A percentile compares a stretch with the other conserved stretches of the same genome.
phyloP scores from a whole-genome alignment of 2,888 invertebrate species.

The Smittia sp. region DNA sequence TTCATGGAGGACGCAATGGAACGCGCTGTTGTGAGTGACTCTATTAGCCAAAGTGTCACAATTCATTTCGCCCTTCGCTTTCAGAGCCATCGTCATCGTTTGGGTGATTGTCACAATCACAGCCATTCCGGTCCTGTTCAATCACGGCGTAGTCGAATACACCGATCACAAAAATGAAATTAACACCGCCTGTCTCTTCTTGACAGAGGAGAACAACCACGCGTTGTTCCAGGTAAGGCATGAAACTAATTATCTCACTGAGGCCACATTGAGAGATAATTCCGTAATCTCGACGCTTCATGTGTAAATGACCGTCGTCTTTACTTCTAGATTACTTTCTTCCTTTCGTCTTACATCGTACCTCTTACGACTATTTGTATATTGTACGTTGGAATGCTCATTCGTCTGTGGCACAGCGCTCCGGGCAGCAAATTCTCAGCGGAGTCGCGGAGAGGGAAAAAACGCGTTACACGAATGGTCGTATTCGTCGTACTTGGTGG shows the following conservation, averaged over 20 bases:
- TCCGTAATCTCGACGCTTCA: neutral
- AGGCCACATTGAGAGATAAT: neutral
- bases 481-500: conserved; percentile 73
- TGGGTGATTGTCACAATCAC: conserved; percentile 72
- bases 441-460: conserved; percentile 73
- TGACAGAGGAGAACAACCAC: conserved; percentile 60
- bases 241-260: neutral
- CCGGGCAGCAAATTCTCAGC: conserved; percentile 74
- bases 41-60: neutral
- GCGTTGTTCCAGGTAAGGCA: conserved; percentile 56
- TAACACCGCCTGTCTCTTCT: conserved; percentile 68
- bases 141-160: conserved; percentile 66
- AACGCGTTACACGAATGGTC: conserved; percentile 86
- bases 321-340: conserved; percentile 70
- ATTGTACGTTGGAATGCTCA: conserved; percentile 85
- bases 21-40: conserved; percentile 61
- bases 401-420: conserved; percentile 78
- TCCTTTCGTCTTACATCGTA: conserved; percentile 79
- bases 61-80: neutral
- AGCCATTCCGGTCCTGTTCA: conserved; percentile 66
- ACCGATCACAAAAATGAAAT: conserved; percentile 62
- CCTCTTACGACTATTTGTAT: conserved; percentile 82
- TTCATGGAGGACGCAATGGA: conserved; percentile 74
- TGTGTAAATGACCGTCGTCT: neutral
- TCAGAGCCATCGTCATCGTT: conserved; percentile 63